phyloP scores from a whole-genome alignment of 2,888 invertebrate genomes.

The Aphodius granarius region DNA sequence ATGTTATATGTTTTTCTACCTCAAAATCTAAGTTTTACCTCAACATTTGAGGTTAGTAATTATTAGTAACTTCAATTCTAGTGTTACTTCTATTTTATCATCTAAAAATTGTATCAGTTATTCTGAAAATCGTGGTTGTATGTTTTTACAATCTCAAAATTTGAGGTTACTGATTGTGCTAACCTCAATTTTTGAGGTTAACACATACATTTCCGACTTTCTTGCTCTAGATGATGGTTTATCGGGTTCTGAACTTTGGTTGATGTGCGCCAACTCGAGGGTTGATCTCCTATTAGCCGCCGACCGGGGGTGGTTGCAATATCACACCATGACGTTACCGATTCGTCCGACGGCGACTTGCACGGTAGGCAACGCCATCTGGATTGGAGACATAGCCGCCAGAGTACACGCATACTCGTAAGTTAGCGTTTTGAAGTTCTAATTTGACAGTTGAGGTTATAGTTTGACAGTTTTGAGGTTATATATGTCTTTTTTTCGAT shows the following conservation, averaged over 20 bases:
- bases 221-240: constrained; percentile 56
- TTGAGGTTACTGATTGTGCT: neutral
- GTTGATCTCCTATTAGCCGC: constrained; percentile 63
- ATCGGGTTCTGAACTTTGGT: constrained; percentile 72
- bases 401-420: constrained; percentile 80
- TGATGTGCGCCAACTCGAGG: constrained; percentile 68
- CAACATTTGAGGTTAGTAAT: too few species aligned
- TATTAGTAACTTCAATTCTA: too few species aligned
- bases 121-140: too few species aligned
- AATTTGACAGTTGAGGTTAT: neutral
- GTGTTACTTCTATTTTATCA: too few species aligned
- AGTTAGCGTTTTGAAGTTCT: constrained; percentile 39
- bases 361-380: constrained; percentile 74
- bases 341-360: constrained; percentile 72
- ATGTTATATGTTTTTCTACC: too few species aligned
- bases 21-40: too few species aligned
- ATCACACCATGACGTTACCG: constrained; percentile 59
- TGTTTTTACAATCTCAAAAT: too few species aligned
- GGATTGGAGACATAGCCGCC: constrained; percentile 91
- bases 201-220: too few species aligned
- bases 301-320: constrained; percentile 63
- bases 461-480: neutral
- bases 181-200: neutral
- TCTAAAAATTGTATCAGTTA: too few species aligned
- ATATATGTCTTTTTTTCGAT: constrained; percentile 24